A percentile compares a stretch with the other conserved stretches of the same genome.
Conservation (phyloP, 2,797 vertebrate species). For the Pseudochaenichthys georgianus region DNA sequence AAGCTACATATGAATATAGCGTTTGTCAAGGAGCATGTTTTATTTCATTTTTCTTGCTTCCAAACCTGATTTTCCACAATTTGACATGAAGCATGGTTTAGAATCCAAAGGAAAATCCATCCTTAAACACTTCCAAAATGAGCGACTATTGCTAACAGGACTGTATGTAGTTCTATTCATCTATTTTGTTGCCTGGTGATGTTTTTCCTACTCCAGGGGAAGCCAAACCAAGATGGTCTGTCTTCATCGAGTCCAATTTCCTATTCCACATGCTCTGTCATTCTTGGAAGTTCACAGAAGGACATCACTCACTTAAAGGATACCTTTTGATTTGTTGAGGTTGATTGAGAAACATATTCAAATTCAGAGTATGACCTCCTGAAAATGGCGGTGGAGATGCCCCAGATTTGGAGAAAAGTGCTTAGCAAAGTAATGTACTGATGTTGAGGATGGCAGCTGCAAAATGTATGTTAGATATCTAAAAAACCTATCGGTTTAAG, state of each 20-base stretch:
- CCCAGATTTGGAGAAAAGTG: no score
- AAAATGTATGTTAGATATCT: no score
- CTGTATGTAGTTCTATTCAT: slow-evolving; percentile 2
- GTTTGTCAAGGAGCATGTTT: slow-evolving; percentile 6
- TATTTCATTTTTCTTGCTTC: slow-evolving; percentile 9
- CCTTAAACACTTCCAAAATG: slow-evolving; percentile 13
- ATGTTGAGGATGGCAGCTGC: no score
- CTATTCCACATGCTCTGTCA: slow-evolving; percentile 30
- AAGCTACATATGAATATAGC: neutral
- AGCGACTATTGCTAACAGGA: neutral
- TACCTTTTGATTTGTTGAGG: no score
- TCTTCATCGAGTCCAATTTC: slow-evolving; percentile 33
- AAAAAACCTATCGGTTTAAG: no score
- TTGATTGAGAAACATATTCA: no score
- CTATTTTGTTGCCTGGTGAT: slow-evolving; percentile 25
- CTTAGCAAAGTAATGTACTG: no score
- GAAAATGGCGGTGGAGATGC: no score
- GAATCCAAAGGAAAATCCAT: slow-evolving; percentile 28
- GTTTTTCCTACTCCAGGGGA: slow-evolving; percentile 17
- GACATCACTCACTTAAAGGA: slow-evolving; percentile 1
- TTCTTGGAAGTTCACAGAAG: slow-evolving; percentile 9
- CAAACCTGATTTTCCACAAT: slow-evolving; percentile 13
- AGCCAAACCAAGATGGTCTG: slow-evolving; percentile 10
- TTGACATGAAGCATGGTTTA: slow-evolving; percentile 2
- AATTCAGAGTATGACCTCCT: no score